Percentiles rank a stretch among this genome's conserved stretches.
Conservation (phyloP, 2,888 invertebrate species). For the Machimus atricapillus region DNA sequence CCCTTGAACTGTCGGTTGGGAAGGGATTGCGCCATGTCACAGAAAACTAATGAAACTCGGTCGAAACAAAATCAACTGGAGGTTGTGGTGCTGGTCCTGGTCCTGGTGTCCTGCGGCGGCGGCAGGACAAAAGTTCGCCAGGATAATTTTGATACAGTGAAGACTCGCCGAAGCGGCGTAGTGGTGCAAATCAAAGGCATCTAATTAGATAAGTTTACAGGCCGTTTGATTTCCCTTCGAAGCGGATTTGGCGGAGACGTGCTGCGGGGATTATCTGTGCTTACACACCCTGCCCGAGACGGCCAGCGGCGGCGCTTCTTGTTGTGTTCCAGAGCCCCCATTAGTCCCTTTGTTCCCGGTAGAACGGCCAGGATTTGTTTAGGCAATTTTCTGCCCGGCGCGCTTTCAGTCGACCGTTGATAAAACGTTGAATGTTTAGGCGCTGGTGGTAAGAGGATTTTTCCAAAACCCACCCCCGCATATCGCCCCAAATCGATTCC, state of each 20-base stretch:
- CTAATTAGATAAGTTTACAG: slow-evolving; percentile 36
- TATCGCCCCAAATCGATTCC: neutral
- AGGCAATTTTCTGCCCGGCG: slow-evolving; percentile 34
- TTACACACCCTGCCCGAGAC: neutral
- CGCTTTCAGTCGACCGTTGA: slow-evolving; percentile 29
- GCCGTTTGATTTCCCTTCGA: slow-evolving; percentile 13
- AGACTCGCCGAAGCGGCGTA: neutral
- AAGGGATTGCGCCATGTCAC: neutral
- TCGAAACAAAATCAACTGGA: neutral
- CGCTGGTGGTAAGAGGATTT: slow-evolving; percentile 13
- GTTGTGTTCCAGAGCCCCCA: neutral
- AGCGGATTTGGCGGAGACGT: neutral
- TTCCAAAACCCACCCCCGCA: neutral
- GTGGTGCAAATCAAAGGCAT: slow-evolving; percentile 17
- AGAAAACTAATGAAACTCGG: neutral
- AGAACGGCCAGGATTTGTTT: slow-evolving; percentile 9
- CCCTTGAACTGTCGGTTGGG: neutral
- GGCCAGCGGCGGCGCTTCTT: neutral
- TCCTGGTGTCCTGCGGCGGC: neutral
- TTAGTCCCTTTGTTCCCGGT: slow-evolving; percentile 26
- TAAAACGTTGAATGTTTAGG: slow-evolving; percentile 19
- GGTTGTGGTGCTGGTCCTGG: too few relatives aligned
- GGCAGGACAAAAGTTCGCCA: neutral
- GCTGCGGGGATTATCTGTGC: neutral
- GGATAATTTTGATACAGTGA: neutral